phyloP scores from a whole-genome alignment of 1,140 invertebrate genomes.

The Aphelinus certus region DNA sequence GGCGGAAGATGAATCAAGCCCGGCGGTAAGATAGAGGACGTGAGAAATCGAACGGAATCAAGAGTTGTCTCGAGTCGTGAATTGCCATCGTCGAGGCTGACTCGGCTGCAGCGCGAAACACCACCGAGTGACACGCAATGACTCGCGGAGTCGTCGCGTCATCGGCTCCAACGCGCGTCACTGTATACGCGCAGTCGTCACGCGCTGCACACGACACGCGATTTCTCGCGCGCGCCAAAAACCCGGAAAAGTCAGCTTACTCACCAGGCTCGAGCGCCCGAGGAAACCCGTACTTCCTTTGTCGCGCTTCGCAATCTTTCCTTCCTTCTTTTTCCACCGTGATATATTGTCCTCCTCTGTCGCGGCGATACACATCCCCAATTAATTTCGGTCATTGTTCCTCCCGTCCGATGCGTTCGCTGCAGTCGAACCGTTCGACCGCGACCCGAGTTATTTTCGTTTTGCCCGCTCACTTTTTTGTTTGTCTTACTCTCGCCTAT shows the following conservation, averaged over 20 bases:
- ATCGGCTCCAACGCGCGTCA: neutral
- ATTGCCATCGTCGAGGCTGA: neutral
- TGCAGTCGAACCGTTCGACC: neutral
- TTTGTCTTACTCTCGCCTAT: no score
- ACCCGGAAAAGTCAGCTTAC: no score
- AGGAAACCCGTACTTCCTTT: neutral
- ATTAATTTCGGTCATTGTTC: no score
- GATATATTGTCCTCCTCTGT: no score
- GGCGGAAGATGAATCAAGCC: neutral
- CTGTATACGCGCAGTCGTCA: no score
- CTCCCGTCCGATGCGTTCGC: no score
- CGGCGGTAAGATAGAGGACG: neutral
- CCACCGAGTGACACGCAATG: conserved; percentile 1
- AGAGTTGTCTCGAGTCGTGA: neutral
- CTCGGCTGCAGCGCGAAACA: neutral
- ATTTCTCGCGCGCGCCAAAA: no score
- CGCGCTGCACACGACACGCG: no score
- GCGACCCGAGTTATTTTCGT: neutral
- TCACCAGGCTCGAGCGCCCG: no score
- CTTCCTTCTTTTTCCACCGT: neutral
- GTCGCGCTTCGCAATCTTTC: neutral
- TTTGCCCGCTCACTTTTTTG: no score
- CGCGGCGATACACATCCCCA: no score
- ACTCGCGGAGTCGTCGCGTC: neutral
- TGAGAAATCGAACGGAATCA: conserved; percentile 2